Base-by-base conservation (phyloP, 37 sponge, comb jelly and placozoan species). In the Crambe crambe region DNA sequence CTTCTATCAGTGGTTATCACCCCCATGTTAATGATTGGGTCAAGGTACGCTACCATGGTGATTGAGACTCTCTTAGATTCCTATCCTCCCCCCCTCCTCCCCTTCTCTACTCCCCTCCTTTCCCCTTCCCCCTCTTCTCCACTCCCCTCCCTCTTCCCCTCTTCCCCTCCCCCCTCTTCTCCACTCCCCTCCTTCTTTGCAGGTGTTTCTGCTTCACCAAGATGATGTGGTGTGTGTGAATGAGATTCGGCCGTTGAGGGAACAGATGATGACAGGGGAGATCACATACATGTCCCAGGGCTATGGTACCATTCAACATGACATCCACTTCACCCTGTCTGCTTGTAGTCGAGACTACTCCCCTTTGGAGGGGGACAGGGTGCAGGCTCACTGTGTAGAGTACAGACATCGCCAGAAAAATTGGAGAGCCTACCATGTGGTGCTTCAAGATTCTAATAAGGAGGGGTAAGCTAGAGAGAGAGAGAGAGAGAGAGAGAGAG, bases 301-400 rank as follows among this genome's bases (percentile, higher is more conserved):
- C 17, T 68, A 58, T 40, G 88, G 88, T 3, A 74, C 42, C 12
- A 42, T 87, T 10, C 69, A 73, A 5, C 56, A 72, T 2, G 80
- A 89, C 68, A 72, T 83, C 44, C 56, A 59, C 8, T 89, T 89
- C 27, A 42, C 73, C 2, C 37, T 82, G 4, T 42, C 37, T 77
- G 54, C 67, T 15, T 83, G 79, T 78, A 44, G 35, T 35, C 21
- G 35, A 1, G 74, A 67, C 20, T 75, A 69, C 47, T 58, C n/a
- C 18, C 84, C 84, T 2, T 25, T 23, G 15, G 36, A 43, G 4
- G 84, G 84, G 3, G 89, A 89, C 54, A 22, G n/a, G 40, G 89
- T 89, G 36, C 32, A 35, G 20, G 80, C 78, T 42, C 10, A n/a
- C 32, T 76, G 77, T 57, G 72, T 89, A 57, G 89, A 89, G 75